Percentiles rank a stretch among this genome's conserved stretches.
phyloP scores from a whole-genome alignment of 1,140 invertebrate genomes.

The Drosophila trapezifrons region DNA sequence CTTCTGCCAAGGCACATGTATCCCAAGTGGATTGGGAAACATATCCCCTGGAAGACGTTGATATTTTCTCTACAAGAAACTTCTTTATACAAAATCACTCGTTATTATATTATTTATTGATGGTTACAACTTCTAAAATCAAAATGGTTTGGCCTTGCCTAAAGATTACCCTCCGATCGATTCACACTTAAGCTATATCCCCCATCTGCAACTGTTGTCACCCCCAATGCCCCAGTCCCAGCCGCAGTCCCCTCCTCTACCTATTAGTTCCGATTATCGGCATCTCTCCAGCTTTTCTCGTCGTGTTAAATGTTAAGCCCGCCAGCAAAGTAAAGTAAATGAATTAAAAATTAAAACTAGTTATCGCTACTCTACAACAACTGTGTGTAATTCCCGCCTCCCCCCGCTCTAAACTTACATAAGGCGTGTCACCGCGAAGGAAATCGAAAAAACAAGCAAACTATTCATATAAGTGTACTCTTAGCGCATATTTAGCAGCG shows the following conservation, averaged over 20 bases:
- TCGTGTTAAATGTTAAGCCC: conserved; percentile 77
- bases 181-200: conserved; percentile 40
- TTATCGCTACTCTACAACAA: conserved; percentile 62
- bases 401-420: conserved; percentile 41
- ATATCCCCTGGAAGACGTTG: not conserved
- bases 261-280: conserved; percentile 54
- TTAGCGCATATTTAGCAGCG: conserved; percentile 80
- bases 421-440: conserved; percentile 43
- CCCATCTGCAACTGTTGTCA: conserved; percentile 61
- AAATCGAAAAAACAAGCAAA: conserved; percentile 19
- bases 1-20: not conserved
- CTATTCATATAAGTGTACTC: conserved; percentile 76
- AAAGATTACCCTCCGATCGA: conserved; percentile 11
- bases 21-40: not conserved
- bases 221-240: conserved; percentile 10
- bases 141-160: conserved; percentile 1
- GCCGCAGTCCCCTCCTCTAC: conserved; percentile 2
- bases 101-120: conserved; percentile 3
- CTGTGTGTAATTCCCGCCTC: conserved; percentile 61
- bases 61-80: conserved; percentile 3
- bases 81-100: not conserved
- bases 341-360: conserved; percentile 59
- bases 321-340: conserved; percentile 55
- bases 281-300: conserved; percentile 66
- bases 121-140: not conserved